phyloP scores from a whole-genome alignment of 53 echinoderm and acorn worm species.

The Henricia sp. region DNA sequence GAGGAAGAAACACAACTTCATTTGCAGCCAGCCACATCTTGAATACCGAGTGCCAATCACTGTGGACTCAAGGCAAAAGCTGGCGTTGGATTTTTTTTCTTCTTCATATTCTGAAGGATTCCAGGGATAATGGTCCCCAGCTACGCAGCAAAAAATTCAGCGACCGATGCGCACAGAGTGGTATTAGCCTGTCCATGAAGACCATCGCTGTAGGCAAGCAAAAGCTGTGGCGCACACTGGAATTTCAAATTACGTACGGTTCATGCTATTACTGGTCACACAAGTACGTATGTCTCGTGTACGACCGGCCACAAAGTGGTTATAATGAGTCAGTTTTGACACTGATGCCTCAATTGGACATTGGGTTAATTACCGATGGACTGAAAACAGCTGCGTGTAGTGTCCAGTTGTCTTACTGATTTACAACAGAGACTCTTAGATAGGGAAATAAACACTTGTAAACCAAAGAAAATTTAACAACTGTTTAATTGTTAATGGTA shows the following conservation, averaged over 20 bases:
- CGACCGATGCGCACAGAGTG: background rate
- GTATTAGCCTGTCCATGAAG: slow-evolving; percentile 18
- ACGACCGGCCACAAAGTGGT: too few relatives aligned
- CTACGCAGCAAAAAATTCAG: background rate
- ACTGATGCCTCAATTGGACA: too few relatives aligned
- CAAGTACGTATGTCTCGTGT: too few relatives aligned
- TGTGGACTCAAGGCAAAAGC: slow-evolving; percentile 27
- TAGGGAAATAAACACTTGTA: too few relatives aligned
- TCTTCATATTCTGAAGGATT: background rate
- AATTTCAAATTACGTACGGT: background rate
- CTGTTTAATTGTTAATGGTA: too few relatives aligned
- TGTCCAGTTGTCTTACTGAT: too few relatives aligned
- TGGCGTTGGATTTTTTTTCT: background rate
- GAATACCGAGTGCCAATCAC: slow-evolving; percentile 49
- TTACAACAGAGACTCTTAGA: too few relatives aligned
- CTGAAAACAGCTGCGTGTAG: too few relatives aligned
- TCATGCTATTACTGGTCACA: too few relatives aligned
- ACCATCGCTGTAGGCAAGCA: slow-evolving; percentile 5
- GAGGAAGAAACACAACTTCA: background rate
- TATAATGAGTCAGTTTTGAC: too few relatives aligned
- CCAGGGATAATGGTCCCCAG: slow-evolving; percentile 38
- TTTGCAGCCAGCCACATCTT: background rate
- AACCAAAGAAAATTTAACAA: too few relatives aligned
- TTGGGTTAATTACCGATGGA: too few relatives aligned
- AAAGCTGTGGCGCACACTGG: background rate